phyloP scores from a whole-genome alignment of 2,797 vertebrate species.

The Ctenochaetus hawaiiensis region DNA sequence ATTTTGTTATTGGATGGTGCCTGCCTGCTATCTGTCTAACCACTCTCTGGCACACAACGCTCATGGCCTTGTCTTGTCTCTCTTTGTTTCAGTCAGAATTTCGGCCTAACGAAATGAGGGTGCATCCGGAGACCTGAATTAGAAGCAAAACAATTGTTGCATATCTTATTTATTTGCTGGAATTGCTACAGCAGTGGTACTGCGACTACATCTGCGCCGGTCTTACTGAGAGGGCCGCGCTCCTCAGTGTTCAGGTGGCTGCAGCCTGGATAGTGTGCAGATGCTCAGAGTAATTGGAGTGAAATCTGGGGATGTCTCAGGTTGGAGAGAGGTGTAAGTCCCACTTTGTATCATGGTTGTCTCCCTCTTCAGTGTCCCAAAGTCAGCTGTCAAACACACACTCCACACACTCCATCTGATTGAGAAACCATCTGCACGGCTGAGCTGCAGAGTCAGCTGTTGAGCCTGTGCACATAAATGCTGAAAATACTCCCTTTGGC shows the following conservation, averaged over 20 bases:
- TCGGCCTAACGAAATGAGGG: slow-evolving; percentile 63
- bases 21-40: slow-evolving; percentile 49
- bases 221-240: not conserved
- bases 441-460: slow-evolving; percentile 42
- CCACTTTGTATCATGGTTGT: slow-evolving; percentile 2
- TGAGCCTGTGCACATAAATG: slow-evolving; percentile 36
- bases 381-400: slow-evolving; percentile 39
- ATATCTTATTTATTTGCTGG: slow-evolving; percentile 61
- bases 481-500: slow-evolving; percentile 12
- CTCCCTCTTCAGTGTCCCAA: slow-evolving; percentile 12
- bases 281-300: slow-evolving; percentile 57
- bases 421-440: slow-evolving; percentile 14
- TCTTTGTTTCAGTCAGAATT: slow-evolving; percentile 61
- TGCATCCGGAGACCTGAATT: slow-evolving; percentile 44
- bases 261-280: slow-evolving; percentile 34
- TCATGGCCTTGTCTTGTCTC: slow-evolving; percentile 48
- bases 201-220: slow-evolving; percentile 4
- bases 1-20: slow-evolving; percentile 62
- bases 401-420: too few relatives aligned
- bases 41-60: slow-evolving; percentile 54
- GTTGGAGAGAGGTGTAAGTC: slow-evolving; percentile 12
- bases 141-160: slow-evolving; percentile 54
- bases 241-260: slow-evolving; percentile 37
- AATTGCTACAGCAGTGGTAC: slow-evolving; percentile 29
- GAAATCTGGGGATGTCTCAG: slow-evolving; percentile 53